Conservation (phyloP, 1,140 invertebrate species). For the Pomacea maculata region DNA sequence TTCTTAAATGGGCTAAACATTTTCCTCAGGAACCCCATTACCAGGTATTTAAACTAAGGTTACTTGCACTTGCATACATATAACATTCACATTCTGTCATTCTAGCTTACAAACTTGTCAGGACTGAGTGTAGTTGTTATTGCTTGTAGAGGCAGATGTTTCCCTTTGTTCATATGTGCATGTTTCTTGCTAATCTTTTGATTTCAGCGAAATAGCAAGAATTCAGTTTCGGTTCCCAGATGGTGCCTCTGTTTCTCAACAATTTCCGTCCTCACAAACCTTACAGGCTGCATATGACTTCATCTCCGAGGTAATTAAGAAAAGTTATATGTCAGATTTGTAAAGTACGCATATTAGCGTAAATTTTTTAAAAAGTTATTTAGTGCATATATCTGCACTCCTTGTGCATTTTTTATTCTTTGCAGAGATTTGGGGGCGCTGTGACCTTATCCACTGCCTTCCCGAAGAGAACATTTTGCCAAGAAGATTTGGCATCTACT, state of each 20-base stretch:
- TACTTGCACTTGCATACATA: not conserved
- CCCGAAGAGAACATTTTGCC: constrained; percentile 78
- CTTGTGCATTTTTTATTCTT: not conserved
- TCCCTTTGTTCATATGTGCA: not conserved
- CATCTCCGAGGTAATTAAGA: constrained; percentile 66
- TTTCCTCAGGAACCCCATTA: not conserved
- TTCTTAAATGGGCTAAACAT: not conserved
- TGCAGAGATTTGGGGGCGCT: not conserved
- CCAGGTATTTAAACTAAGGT: not conserved
- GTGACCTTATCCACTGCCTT: constrained; percentile 72
- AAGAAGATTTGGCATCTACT: constrained; percentile 71
- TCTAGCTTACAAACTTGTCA: not conserved
- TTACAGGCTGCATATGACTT: constrained; percentile 71
- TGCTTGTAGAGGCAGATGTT: not conserved
- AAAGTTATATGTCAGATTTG: too few species aligned
- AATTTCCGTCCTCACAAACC: constrained; percentile 72
- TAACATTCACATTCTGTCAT: not conserved
- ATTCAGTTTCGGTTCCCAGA: constrained; percentile 86
- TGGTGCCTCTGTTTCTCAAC: constrained; percentile 74
- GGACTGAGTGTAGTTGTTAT: not conserved
- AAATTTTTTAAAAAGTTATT: too few species aligned
- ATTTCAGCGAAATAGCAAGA: constrained; percentile 67
- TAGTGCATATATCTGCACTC: not conserved
- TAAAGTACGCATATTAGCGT: too few species aligned
- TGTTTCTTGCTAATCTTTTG: constrained; percentile 16